These are phyloP conservation scores for Picus viridis DNA, from an alignment of 2,797 vertebrate species.

Conservation along the genomic window DNA sequence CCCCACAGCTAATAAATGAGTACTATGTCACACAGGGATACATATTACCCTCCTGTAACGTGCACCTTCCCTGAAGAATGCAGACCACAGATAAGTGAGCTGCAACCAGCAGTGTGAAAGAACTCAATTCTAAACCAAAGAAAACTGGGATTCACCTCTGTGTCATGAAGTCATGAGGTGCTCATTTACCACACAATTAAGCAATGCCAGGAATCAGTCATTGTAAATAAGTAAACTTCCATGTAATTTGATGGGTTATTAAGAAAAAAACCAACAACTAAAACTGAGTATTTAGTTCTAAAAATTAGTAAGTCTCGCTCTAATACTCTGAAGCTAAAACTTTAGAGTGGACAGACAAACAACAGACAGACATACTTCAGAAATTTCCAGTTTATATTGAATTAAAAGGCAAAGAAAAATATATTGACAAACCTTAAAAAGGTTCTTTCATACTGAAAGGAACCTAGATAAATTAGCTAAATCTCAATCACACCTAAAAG, in stretches of 20 bases:
- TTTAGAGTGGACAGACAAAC: neutral
- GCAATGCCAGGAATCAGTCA: neutral
- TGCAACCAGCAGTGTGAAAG: neutral
- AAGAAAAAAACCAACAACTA: neutral
- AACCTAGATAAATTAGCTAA: neutral
- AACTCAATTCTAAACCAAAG: neutral
- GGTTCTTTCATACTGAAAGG: neutral
- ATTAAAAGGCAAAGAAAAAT: neutral
- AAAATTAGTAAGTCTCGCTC: neutral
- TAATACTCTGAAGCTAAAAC: neutral
- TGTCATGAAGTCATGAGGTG: neutral
- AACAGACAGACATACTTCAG: neutral
- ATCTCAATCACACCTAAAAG: neutral
- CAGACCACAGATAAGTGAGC: neutral
- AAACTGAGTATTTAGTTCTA: neutral
- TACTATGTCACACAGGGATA: neutral
- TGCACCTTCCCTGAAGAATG: neutral
- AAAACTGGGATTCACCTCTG: neutral
- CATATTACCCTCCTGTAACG: neutral
- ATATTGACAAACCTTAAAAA: neutral
- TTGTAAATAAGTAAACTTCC: neutral
- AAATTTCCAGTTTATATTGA: neutral
- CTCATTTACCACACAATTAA: neutral
- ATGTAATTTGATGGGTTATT: neutral
- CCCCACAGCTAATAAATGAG: neutral